Base-by-base conservation (phyloP, 2,797 vertebrate species). In the Protonibea diacanthus region DNA sequence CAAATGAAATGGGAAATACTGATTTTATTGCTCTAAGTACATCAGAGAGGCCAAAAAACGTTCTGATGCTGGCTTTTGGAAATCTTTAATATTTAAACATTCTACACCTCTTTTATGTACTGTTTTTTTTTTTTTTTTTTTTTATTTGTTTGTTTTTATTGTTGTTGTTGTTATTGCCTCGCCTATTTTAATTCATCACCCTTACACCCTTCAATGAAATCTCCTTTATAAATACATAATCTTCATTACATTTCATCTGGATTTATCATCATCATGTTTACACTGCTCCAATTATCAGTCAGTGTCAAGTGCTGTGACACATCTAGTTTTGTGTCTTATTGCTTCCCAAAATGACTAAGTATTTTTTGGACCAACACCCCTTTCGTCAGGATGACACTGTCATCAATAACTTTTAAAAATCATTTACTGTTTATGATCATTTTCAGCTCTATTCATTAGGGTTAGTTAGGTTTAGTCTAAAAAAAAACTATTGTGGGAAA, bases 1-100 rank as follows among this genome's bases (percentile, higher is more conserved):
- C 74, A 71, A 71, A 77, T 45, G 33, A 82, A 86, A 85, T 85
- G 69, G 62, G 47, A 90, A 88, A 82, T 47, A 56, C 60, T 81
- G 71, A 44, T 79, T 86, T 81, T 78, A 83, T 74, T 82, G 66
- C 48, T 61, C 49, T 47, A 21, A 52, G 44, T 47, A 33, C 29
- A 71, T 71, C 72, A 61, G n/a, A 73, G 47, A 72, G 12, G 40
- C 21, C 77, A 29, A 49, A 68, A 33, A 67, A 76, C 45, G 62
- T 64, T 14, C 2, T 33, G 38, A 1, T 23, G 8, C 8, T 49
- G 5, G 21, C 51, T 33, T 61, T 44, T 51, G 17, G 47, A 15
- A 9, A 3, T 27, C 58, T 71, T 55, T 52, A 10, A 66, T 45
- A 55, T 21, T 29, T 29, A 29, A 27, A 29, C 11, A 60, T 40